phyloP scores from a whole-genome alignment of 1,140 invertebrate genomes.

The Aculops lycopersici region DNA sequence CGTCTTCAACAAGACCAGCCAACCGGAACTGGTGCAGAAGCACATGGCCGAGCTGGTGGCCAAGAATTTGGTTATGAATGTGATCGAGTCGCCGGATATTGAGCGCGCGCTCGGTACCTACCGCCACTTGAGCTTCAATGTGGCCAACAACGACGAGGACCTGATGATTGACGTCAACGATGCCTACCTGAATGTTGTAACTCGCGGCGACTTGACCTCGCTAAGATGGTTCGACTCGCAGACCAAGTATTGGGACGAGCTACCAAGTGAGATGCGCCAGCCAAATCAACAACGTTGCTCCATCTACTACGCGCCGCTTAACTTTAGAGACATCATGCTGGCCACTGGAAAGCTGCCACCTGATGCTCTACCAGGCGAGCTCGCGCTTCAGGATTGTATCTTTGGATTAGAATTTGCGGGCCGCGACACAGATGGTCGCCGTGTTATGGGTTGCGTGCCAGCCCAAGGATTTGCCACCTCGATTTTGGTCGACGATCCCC shows the following conservation, averaged over 20 bases:
- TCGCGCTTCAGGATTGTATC: conserved; percentile 10
- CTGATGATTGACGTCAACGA: conserved; percentile 27
- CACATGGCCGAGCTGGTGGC: background rate
- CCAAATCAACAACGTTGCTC: conserved; percentile 23
- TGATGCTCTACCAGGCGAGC: conserved; percentile 42
- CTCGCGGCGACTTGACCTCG: conserved; percentile 53
- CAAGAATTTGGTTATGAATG: conserved; percentile 2
- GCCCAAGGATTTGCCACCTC: conserved; percentile 59
- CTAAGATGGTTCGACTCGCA: conserved; percentile 70
- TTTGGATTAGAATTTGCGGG: conserved; percentile 58
- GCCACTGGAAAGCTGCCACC: conserved; percentile 76
- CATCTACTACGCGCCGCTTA: conserved; percentile 21
- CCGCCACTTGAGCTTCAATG: conserved; percentile 31
- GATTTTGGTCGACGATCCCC: conserved; percentile 34
- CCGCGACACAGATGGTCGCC: conserved; percentile 24
- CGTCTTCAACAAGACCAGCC: conserved; percentile 6
- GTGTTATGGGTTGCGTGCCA: conserved; percentile 70
- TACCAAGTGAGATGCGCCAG: conserved; percentile 8
- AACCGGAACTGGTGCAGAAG: background rate
- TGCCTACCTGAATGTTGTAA: conserved; percentile 64
- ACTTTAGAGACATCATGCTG: conserved; percentile 17
- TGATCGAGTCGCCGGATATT: conserved; percentile 1
- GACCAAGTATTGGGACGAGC: conserved; percentile 23
- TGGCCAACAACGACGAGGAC: conserved; percentile 6
- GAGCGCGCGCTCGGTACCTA: conserved; percentile 39